Evolutionary conservation across 2,888 invertebrate species (phyloP).

Genomic region (Dorcus hopei): DNA sequence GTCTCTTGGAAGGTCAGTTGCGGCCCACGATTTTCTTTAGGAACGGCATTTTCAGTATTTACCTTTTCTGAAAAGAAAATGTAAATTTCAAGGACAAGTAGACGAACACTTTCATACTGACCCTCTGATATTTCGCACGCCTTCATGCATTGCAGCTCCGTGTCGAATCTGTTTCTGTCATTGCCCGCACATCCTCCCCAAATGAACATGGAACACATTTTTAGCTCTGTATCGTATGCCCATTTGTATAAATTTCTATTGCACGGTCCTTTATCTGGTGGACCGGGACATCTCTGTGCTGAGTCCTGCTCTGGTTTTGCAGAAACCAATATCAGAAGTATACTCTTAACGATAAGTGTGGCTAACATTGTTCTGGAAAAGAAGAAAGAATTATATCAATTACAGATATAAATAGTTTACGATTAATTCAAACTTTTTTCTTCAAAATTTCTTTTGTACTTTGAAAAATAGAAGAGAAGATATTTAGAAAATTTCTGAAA

Average conservation of each 20-base stretch:
- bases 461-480: neutral
- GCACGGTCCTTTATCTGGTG: constrained; percentile 56
- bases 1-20: constrained; percentile 83
- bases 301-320: constrained; percentile 24
- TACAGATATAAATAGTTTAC: neutral
- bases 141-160: constrained; percentile 63
- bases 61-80: constrained; percentile 9
- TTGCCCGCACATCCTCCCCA: constrained; percentile 71
- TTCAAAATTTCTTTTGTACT: neutral
- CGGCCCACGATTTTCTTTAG: constrained; percentile 71
- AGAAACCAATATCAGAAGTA: constrained; percentile 7
- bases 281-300: constrained; percentile 50
- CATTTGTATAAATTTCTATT: constrained; percentile 65
- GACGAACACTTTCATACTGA: constrained; percentile 37
- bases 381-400: neutral
- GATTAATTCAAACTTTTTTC: neutral
- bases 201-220: constrained; percentile 60
- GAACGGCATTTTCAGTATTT: constrained; percentile 50
- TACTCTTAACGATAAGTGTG: constrained; percentile 3
- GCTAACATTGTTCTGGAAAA: constrained; percentile 2
- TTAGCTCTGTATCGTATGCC: constrained; percentile 59
- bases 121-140: constrained; percentile 61
- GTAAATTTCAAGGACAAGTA: neutral
- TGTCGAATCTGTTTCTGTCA: constrained; percentile 64
- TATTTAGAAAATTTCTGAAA: too few relatives aligned